Base-by-base conservation (phyloP, 2,113 vertebrate species). In the Cygnus atratus region DNA sequence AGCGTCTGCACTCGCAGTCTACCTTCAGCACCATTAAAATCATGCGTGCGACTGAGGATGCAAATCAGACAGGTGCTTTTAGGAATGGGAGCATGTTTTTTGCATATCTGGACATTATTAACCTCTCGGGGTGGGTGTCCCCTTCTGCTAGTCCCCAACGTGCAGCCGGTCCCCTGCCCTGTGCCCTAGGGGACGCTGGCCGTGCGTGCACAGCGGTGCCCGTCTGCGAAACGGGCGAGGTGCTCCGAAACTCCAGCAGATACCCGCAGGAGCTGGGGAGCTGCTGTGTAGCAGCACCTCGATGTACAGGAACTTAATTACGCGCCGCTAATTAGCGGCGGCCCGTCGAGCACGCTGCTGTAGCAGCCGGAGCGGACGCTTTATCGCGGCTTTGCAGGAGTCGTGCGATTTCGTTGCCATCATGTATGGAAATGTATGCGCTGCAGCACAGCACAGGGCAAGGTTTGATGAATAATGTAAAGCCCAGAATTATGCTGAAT, bases 181-280 rank as follows among this genome's bases (percentile, higher is more conserved):
- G 4, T 28, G 52, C 26, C 52, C 3, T 9, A 4, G 52, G 26
- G 52, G 24, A 4, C 22, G 13, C 22, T 13, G 50, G 50, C 50
- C 50, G 7, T 13, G 22, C 50, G 13, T 14, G 50, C 12, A 24
- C 50, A 25, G 50, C 50, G 25, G 50, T 22, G 28, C 54, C 54
- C 28, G 54, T 31, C 54, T 17, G 39, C 3, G 78, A 57, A 4
- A 28, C 0, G 0, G 41, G 61, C 5, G 41, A 33, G 87, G 83
- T 4, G 2, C 50, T 3, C 31, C 44, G 9, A 41, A 84, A 44
- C 62, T 35, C 28, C 0, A 26, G 50, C 13, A 71, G 48, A 48
- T 0, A 0, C 9, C 39, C 13, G 17, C 25, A 0, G 0, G 58
- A 71, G 66, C 72, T 79, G 37, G 58, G 55, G 54, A 24, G 41